Conservation (phyloP, 1,140 invertebrate species). For the Drosophila ercepeae region DNA sequence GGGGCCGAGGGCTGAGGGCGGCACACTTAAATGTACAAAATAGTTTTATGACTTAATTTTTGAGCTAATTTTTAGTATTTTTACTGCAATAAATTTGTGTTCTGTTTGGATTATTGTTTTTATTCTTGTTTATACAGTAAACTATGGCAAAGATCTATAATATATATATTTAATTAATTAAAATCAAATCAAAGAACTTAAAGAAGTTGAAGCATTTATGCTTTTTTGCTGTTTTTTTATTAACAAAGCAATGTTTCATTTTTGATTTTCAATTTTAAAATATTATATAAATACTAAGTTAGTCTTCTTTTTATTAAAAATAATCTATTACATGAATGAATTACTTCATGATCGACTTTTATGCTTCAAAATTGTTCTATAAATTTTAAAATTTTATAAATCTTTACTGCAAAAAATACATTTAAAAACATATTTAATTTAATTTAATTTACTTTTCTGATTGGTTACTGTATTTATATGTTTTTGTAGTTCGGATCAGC, state of each 20-base stretch:
- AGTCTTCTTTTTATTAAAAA: no score
- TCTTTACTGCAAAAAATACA: no score
- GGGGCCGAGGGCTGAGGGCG: slow-evolving; percentile 2
- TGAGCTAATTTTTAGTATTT: slow-evolving; percentile 64
- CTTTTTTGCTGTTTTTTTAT: no score
- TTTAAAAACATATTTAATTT: background rate
- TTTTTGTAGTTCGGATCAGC: slow-evolving; percentile 10
- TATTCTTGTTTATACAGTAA: slow-evolving; percentile 19
- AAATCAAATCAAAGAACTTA: no score
- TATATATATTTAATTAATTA: background rate
- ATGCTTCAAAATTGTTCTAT: background rate
- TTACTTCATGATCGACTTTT: background rate
- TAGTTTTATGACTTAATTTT: slow-evolving; percentile 72
- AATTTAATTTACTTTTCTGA: slow-evolving; percentile 9
- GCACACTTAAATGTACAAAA: slow-evolving; percentile 50
- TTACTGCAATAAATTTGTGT: slow-evolving; percentile 41
- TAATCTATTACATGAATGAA: no score
- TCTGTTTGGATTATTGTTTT: slow-evolving; percentile 33
- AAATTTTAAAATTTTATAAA: no score
- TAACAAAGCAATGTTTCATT: no score
- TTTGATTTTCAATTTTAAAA: no score
- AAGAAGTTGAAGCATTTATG: no score
- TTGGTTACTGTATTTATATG: slow-evolving; percentile 32
- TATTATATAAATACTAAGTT: no score
- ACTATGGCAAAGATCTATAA: background rate